phyloP scores from a whole-genome alignment of 2,797 vertebrate genomes.

The Silurus aristotelis region DNA sequence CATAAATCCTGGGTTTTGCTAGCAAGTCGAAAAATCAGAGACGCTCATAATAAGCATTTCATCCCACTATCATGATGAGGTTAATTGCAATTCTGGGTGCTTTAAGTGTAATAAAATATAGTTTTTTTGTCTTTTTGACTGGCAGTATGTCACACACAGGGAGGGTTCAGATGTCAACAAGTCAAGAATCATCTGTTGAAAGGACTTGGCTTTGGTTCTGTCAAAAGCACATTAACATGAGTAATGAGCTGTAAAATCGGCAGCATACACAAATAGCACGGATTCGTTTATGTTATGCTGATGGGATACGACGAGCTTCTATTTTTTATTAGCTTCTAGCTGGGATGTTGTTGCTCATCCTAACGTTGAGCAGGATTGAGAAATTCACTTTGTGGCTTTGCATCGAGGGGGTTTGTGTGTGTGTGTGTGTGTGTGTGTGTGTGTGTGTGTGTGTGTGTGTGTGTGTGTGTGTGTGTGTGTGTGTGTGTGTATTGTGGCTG shows the following conservation, averaged over 20 bases:
- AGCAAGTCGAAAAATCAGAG: neutral
- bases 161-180: conserved; percentile 11
- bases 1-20: neutral
- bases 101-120: conserved; percentile 16
- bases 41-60: neutral
- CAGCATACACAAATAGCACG: neutral
- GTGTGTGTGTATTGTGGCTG: conserved; percentile 9
- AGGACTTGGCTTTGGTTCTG: conserved; percentile 6
- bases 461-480: conserved; percentile 14
- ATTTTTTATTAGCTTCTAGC: conserved; percentile 18
- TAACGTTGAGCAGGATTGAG: neutral
- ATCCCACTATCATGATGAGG: neutral
- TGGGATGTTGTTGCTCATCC: conserved; percentile 1
- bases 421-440: neutral
- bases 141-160: neutral
- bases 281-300: neutral
- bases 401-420: neutral
- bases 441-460: conserved; percentile 10
- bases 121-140: neutral
- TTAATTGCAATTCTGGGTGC: neutral
- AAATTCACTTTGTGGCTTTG: conserved; percentile 20
- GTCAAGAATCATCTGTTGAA: neutral
- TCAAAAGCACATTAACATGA: conserved; percentile 5
- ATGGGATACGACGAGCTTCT: neutral
- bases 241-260: conserved; percentile 24